Evolutionary conservation across 2,113 vertebrate genomes (phyloP).

Genomic region (Cariama cristata): DNA sequence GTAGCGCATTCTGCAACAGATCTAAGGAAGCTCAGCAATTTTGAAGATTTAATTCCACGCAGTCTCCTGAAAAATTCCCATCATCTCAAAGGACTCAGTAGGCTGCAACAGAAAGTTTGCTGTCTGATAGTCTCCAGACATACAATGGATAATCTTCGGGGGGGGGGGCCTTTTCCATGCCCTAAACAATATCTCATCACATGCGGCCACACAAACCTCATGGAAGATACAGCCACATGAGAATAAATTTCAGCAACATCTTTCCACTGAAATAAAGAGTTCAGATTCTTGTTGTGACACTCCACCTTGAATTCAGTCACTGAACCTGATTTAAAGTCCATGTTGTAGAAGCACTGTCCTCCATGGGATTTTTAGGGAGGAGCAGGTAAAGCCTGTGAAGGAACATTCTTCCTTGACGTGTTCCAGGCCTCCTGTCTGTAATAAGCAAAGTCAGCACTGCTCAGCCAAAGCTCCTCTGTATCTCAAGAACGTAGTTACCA

Average conservation of each 20-base stretch:
- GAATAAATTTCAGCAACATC: not conserved
- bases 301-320: not conserved
- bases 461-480: not conserved
- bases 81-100: not conserved
- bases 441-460: not conserved
- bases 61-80: not conserved
- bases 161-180: not conserved
- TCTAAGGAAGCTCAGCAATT: not conserved
- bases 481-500: not conserved
- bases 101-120: not conserved
- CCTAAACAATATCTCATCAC: not conserved
- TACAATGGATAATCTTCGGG: no score
- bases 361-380: accelerated
- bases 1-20: accelerated
- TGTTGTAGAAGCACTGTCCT: not conserved
- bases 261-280: not conserved
- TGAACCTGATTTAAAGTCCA: not conserved
- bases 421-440: not conserved
- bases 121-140: not conserved
- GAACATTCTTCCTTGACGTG: not conserved
- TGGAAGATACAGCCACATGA: accelerated
- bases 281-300: not conserved
- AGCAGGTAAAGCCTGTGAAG: not conserved
- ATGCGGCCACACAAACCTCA: not conserved
- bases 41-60: not conserved